These are phyloP conservation scores for Eptesicus fuscus DNA, from an alignment of 2,113 vertebrate species.

Conservation along the genomic window DNA sequence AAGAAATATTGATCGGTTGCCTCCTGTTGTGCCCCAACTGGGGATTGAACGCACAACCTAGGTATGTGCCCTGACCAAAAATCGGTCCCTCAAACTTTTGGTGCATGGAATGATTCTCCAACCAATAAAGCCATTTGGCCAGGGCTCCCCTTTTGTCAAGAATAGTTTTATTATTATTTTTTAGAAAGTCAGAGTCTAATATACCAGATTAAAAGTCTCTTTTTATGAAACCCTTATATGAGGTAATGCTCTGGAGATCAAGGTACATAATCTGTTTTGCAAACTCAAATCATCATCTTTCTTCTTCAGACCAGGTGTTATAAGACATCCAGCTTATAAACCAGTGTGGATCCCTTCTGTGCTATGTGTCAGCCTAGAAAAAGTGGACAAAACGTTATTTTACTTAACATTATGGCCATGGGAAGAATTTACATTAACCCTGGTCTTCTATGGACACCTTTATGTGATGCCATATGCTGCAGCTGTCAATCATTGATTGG, in stretches of 20 bases:
- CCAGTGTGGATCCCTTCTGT: neutral
- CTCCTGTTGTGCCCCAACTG: too few species aligned
- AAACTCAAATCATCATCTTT: neutral
- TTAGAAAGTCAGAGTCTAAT: neutral
- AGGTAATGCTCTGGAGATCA: neutral
- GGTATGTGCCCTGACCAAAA: too few species aligned
- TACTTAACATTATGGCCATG: neutral
- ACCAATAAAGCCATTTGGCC: too few species aligned
- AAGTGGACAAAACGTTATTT: rapidly evolving
- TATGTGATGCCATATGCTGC: neutral
- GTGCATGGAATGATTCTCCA: too few species aligned
- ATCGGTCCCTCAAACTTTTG: too few species aligned
- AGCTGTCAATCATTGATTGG: too few species aligned
- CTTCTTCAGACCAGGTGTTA: too few species aligned
- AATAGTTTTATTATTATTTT: neutral
- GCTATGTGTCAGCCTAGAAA: neutral
- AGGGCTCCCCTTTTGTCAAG: neutral
- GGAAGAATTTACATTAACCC: neutral
- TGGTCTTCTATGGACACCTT: neutral
- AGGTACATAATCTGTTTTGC: too few species aligned
- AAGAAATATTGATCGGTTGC: too few species aligned
- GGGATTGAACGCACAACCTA: too few species aligned
- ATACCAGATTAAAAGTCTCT: too few species aligned
- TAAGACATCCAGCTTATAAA: neutral
- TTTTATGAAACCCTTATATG: too few species aligned